phyloP scores from a whole-genome alignment of 2,888 invertebrate species.

The Agrotis exclamationis region DNA sequence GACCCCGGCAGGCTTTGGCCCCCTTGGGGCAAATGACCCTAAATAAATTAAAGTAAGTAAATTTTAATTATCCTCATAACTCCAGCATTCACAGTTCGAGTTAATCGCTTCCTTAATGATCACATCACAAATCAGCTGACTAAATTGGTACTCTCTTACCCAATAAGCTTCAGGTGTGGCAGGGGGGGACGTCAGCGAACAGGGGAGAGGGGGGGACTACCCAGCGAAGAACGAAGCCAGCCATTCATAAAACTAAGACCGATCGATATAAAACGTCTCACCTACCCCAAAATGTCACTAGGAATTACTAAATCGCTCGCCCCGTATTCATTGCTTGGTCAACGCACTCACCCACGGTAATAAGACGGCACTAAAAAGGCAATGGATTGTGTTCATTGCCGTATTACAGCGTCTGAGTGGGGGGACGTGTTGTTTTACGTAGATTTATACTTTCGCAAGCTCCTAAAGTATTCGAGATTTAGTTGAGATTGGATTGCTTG shows the following conservation, averaged over 20 bases:
- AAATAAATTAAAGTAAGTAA: constrained; percentile 34
- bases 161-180: constrained; percentile 61
- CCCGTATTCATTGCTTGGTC: constrained; percentile 63
- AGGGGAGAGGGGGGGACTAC: constrained; percentile 45
- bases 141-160: constrained; percentile 71
- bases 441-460: constrained; percentile 63
- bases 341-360: constrained; percentile 57
- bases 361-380: constrained; percentile 55
- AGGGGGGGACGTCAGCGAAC: constrained; percentile 52
- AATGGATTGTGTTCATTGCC: constrained; percentile 64
- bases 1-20: too few species aligned
- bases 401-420: constrained; percentile 47
- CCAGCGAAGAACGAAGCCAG: constrained; percentile 67
- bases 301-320: constrained; percentile 59
- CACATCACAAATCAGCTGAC: constrained; percentile 79
- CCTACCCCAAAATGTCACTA: constrained; percentile 68
- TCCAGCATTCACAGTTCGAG: constrained; percentile 63
- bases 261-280: constrained; percentile 85
- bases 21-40: too few species aligned
- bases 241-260: constrained; percentile 88
- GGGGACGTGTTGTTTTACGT: constrained; percentile 62
- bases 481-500: constrained; percentile 61
- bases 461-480: constrained; percentile 64
- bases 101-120: constrained; percentile 75
- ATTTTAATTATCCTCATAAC: constrained; percentile 53